These are phyloP conservation scores for Tenthredo mesomela DNA, from an alignment of 2,888 invertebrate species.

Conservation along the genomic window DNA sequence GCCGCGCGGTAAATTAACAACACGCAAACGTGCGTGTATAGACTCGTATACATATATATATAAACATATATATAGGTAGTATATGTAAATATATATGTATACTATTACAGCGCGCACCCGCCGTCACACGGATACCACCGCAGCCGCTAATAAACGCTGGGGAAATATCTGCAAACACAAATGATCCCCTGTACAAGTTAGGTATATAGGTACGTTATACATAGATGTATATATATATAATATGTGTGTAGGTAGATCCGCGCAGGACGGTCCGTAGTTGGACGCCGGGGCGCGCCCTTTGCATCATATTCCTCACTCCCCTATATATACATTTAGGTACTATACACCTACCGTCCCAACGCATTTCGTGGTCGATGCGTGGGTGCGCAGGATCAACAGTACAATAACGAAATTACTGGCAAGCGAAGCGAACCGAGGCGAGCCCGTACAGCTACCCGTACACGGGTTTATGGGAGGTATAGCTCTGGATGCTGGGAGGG, in stretches of 20 bases:
- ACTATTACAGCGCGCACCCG: constrained; percentile 55
- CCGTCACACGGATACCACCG: constrained; percentile 65
- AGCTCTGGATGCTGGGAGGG: constrained; percentile 4
- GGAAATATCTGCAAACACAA: constrained; percentile 60
- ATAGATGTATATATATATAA: neutral
- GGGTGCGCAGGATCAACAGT: constrained; percentile 40
- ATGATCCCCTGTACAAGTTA: constrained; percentile 30
- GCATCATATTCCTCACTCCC: neutral
- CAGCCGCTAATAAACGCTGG: constrained; percentile 75
- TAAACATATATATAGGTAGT: neutral
- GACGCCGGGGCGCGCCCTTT: constrained; percentile 24
- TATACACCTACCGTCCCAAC: neutral
- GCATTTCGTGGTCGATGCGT: constrained; percentile 43
- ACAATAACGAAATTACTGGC: constrained; percentile 47
- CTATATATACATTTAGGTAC: neutral
- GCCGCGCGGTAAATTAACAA: constrained; percentile 73
- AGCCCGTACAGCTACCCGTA: neutral
- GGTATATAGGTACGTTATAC: neutral
- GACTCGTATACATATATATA: constrained; percentile 67
- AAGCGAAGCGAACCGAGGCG: constrained; percentile 24
- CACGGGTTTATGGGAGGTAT: neutral
- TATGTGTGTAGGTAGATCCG: neutral
- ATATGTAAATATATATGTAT: constrained; percentile 52
- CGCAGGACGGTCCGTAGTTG: constrained; percentile 13
- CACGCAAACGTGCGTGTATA: constrained; percentile 77